Conservation (phyloP, 2,888 invertebrate species). For the Stratiomys singularior region DNA sequence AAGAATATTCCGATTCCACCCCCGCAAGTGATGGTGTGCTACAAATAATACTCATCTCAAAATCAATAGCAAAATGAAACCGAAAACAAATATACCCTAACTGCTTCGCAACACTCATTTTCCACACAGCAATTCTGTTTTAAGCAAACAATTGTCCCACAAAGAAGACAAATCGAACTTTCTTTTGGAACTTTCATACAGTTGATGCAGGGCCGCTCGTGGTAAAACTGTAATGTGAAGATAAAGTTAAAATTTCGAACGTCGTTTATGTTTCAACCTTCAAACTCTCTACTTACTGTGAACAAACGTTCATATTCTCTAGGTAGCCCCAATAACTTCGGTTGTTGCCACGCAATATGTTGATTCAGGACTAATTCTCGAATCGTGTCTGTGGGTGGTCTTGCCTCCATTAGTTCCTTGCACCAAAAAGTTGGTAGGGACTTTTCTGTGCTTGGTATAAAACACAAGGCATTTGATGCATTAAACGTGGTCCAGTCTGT, state of each 20-base stretch:
- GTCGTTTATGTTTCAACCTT: not conserved
- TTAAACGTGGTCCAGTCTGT: conserved; percentile 76
- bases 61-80: too few species aligned
- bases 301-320: conserved; percentile 92
- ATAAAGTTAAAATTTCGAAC: conserved; percentile 43
- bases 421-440: conserved; percentile 75
- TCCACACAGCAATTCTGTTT: conserved; percentile 89
- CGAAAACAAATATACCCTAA: conserved; percentile 69
- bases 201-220: conserved; percentile 86
- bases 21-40: conserved; percentile 94
- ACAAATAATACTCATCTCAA: conserved; percentile 54
- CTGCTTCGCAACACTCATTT: conserved; percentile 86
- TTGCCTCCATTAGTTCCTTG: conserved; percentile 70
- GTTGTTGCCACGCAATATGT: conserved; percentile 83
- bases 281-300: conserved; percentile 69
- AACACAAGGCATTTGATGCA: conserved; percentile 72
- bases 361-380: conserved; percentile 77
- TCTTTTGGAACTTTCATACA: conserved; percentile 92
- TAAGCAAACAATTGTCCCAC: conserved; percentile 92
- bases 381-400: conserved; percentile 63
- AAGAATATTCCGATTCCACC: conserved; percentile 95
- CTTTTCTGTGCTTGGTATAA: conserved; percentile 68
- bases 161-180: conserved; percentile 91
- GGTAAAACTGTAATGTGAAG: conserved; percentile 77
- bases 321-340: conserved; percentile 85